phyloP scores from a whole-genome alignment of 2,888 invertebrate species.

The Hoplodrina ambigua region DNA sequence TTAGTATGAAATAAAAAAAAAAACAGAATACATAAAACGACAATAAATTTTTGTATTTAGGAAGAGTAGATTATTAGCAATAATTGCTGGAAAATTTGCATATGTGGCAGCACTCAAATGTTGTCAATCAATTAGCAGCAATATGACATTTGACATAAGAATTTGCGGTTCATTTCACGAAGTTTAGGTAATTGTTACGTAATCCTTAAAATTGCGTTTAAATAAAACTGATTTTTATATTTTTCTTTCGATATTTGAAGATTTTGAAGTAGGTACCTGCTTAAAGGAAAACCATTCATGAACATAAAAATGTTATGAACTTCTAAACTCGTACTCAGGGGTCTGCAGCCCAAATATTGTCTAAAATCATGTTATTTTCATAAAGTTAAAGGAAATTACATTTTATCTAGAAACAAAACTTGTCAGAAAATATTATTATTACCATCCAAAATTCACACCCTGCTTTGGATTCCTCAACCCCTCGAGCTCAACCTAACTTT shows the following conservation, averaged over 20 bases:
- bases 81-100: neutral
- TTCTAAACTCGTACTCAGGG: too few relatives aligned
- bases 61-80: neutral
- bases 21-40: too few relatives aligned
- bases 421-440: neutral
- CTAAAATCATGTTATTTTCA: neutral
- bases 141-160: neutral
- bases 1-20: too few relatives aligned
- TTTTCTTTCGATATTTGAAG: too few relatives aligned
- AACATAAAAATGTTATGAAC: too few relatives aligned
- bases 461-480: slow-evolving; percentile 16
- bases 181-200: neutral
- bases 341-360: too few relatives aligned
- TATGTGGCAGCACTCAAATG: slow-evolving; percentile 19
- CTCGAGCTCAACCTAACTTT: slow-evolving; percentile 24
- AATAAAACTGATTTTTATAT: too few relatives aligned
- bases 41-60: too few relatives aligned
- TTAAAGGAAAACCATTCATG: too few relatives aligned
- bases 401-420: neutral
- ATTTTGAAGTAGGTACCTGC: too few relatives aligned
- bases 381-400: neutral
- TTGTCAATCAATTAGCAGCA: neutral
- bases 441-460: neutral
- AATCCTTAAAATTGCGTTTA: too few relatives aligned
- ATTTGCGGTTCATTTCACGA: slow-evolving; percentile 1